Conservation (phyloP, 2,888 invertebrate species). For the Salticus scenicus region DNA sequence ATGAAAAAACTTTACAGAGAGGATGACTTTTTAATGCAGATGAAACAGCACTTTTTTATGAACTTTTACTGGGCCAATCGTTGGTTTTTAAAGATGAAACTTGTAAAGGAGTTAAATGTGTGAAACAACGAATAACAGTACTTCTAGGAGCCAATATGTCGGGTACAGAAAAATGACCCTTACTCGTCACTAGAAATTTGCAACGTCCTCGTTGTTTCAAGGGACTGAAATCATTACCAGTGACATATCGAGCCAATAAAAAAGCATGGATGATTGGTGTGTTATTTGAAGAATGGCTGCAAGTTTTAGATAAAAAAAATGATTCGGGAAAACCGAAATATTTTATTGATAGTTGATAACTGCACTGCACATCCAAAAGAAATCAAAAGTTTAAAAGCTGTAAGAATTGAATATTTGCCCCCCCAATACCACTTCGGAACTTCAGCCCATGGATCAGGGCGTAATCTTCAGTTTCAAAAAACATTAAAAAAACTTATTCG, state of each 20-base stretch:
- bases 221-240: background rate
- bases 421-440: background rate
- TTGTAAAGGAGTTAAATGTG: background rate
- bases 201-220: background rate
- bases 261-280: background rate
- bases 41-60: background rate
- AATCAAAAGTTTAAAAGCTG: background rate
- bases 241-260: background rate
- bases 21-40: background rate
- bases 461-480: background rate
- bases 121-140: conserved; percentile 1
- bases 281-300: background rate
- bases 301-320: background rate
- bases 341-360: background rate
- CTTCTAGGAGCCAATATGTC: background rate
- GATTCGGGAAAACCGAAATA: background rate
- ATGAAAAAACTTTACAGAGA: background rate
- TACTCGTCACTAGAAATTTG: background rate
- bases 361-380: background rate
- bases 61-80: background rate
- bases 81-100: conserved; percentile 2
- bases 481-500: background rate
- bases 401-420: background rate
- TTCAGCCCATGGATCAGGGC: background rate
- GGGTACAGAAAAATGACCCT: background rate